Evolutionary conservation across 2,888 invertebrate species (phyloP).

Genomic region (Autographa gamma): DNA sequence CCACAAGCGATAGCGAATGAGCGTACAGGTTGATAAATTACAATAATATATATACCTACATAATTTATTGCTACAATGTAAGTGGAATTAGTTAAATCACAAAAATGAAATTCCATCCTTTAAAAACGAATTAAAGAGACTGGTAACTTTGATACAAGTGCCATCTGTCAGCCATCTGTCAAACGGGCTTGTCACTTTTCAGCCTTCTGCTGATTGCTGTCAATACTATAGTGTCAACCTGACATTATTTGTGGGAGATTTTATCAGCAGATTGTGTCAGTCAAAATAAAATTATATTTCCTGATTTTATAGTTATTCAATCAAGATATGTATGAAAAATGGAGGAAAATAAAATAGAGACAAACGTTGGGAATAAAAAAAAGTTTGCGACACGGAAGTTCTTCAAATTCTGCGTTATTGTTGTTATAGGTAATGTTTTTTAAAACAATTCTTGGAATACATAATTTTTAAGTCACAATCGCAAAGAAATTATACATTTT

Average conservation of each 20-base stretch:
- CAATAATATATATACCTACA: too few species aligned
- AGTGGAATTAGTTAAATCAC: too few species aligned
- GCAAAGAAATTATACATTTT: not conserved
- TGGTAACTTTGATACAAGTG: not conserved
- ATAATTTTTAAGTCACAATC: not conserved
- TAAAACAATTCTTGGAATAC: not conserved
- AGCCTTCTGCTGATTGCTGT: not conserved
- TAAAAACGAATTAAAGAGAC: not conserved
- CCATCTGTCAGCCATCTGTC: not conserved
- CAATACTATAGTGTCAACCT: too few species aligned
- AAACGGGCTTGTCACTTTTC: not conserved
- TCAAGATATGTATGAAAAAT: conserved; percentile 34
- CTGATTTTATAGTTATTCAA: not conserved
- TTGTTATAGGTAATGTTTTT: conserved; percentile 53
- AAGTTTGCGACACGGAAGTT: conserved; percentile 48
- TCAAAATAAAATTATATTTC: not conserved
- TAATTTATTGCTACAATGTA: too few species aligned
- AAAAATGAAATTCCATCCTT: too few species aligned
- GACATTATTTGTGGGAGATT: not conserved
- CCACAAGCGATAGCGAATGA: too few species aligned
- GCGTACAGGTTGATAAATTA: too few species aligned
- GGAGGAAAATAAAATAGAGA: conserved; percentile 58
- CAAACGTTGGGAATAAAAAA: conserved; percentile 27
- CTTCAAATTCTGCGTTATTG: conserved; percentile 45
- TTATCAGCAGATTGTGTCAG: conserved; percentile 1